Percentiles rank a stretch among this genome's conserved stretches.
These are phyloP conservation scores for Muntiacus reevesi DNA, from an alignment of 2,113 vertebrate species.

Conservation along the genomic window DNA sequence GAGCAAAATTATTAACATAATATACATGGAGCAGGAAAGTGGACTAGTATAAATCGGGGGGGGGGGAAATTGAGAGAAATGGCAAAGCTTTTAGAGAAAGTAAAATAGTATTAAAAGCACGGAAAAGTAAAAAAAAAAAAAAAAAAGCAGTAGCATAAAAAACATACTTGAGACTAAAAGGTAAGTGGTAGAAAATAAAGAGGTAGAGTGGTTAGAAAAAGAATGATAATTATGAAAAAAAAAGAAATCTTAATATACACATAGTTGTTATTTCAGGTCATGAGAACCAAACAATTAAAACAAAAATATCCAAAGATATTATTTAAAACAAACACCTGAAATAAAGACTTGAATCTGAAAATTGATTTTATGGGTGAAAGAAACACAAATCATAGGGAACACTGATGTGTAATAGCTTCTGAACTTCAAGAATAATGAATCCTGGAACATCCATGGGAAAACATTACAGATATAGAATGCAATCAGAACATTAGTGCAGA, in stretches of 20 bases:
- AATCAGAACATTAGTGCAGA: background rate
- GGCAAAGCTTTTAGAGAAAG: background rate
- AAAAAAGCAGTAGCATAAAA: background rate
- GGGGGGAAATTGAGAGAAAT: background rate
- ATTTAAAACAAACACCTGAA: background rate
- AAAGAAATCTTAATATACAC: background rate
- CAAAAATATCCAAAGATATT: background rate
- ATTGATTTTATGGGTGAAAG: background rate
- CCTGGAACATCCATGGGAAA: background rate
- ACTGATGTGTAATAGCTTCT: background rate
- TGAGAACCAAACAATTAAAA: background rate
- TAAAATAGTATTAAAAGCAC: background rate
- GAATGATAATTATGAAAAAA: background rate
- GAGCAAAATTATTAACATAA: background rate
- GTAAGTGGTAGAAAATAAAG: background rate
- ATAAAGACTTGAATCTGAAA: background rate
- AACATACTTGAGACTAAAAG: background rate
- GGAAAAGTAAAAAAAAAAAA: background rate
- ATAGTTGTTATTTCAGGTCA: background rate
- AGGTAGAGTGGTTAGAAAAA: background rate
- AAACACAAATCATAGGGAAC: background rate
- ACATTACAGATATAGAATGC: background rate
- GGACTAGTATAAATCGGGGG: background rate
- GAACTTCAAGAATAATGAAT: background rate
- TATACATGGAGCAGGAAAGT: background rate